These are phyloP conservation scores for Brachypterus glaber DNA, from an alignment of 2,888 invertebrate species.

Conservation along the genomic window DNA sequence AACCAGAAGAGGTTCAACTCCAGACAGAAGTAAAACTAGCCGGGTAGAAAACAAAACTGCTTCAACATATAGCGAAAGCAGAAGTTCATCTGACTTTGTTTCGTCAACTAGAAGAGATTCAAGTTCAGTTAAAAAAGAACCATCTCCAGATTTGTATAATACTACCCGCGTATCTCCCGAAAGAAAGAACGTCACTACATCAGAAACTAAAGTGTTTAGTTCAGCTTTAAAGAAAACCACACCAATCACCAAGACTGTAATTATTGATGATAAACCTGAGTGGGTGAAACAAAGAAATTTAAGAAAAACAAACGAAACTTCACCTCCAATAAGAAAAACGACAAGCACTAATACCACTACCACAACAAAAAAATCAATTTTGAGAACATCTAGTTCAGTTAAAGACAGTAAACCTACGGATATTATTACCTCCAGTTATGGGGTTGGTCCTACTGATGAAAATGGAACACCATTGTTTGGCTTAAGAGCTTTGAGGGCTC, in stretches of 20 bases:
- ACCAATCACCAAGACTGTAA: slow-evolving; percentile 37
- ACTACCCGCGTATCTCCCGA: too few relatives aligned
- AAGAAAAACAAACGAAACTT: slow-evolving; percentile 43
- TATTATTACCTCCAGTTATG: slow-evolving; percentile 70
- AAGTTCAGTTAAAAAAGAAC: not conserved
- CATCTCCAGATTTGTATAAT: not conserved
- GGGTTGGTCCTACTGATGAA: slow-evolving; percentile 73
- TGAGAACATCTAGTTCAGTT: slow-evolving; percentile 35
- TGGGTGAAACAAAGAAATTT: slow-evolving; percentile 54
- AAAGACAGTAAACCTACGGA: slow-evolving; percentile 45
- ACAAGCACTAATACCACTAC: slow-evolving; percentile 18
- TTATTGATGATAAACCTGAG: slow-evolving; percentile 49
- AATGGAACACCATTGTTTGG: slow-evolving; percentile 72
- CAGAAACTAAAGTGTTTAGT: slow-evolving; percentile 23
- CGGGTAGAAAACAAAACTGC: too few relatives aligned
- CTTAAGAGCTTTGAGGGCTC: slow-evolving; percentile 58
- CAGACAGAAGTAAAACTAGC: too few relatives aligned
- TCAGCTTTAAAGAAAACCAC: slow-evolving; percentile 31
- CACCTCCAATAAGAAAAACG: slow-evolving; percentile 17
- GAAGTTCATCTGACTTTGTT: too few relatives aligned
- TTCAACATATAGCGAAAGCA: too few relatives aligned
- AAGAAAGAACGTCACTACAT: slow-evolving; percentile 12
- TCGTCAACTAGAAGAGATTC: too few relatives aligned
- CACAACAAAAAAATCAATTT: slow-evolving; percentile 20
- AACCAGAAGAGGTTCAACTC: slow-evolving; percentile 20